A percentile compares a stretch with the other conserved stretches of the same genome.
Conservation (phyloP, 1,140 invertebrate species). For the Centruroides vittatus region DNA sequence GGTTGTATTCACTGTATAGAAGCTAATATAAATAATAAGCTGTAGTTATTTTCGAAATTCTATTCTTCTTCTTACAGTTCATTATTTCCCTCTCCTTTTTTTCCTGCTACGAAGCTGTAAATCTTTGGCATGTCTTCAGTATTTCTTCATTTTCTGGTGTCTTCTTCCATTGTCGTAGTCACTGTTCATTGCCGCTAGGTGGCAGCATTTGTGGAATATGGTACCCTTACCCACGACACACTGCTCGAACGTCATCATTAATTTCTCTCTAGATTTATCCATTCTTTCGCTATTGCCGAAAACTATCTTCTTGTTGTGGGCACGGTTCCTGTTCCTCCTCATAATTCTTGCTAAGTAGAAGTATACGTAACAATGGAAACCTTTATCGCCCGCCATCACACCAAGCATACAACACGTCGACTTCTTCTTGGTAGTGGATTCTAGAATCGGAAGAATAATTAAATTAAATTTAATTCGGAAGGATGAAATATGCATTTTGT, state of each 20-base stretch:
- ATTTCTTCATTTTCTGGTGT: too few species aligned
- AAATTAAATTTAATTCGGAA: not conserved
- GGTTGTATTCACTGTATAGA: too few species aligned
- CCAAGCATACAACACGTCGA: slow-evolving; percentile 24
- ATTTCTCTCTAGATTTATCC: slow-evolving; percentile 14
- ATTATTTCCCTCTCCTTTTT: too few species aligned
- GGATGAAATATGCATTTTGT: not conserved
- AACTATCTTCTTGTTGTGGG: slow-evolving; percentile 21
- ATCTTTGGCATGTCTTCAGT: too few species aligned
- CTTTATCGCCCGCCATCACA: slow-evolving; percentile 24
- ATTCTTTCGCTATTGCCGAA: slow-evolving; percentile 15
- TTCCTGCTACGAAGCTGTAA: too few species aligned
- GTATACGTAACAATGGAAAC: slow-evolving; percentile 23
- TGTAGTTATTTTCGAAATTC: too few species aligned
- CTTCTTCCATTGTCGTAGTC: too few species aligned
- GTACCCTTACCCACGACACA: slow-evolving; percentile 16
- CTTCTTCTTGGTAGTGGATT: slow-evolving; percentile 7
- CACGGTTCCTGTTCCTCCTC: slow-evolving; percentile 21
- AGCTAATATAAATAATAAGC: too few species aligned
- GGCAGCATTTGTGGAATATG: slow-evolving; percentile 24
- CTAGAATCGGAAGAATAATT: not conserved
- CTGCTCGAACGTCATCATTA: slow-evolving; percentile 21
- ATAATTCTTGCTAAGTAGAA: slow-evolving; percentile 20
- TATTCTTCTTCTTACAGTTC: too few species aligned
- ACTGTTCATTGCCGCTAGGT: slow-evolving; percentile 15